Evolutionary conservation across 2,888 invertebrate species (phyloP).

Genomic region (Mimas tiliae): DNA sequence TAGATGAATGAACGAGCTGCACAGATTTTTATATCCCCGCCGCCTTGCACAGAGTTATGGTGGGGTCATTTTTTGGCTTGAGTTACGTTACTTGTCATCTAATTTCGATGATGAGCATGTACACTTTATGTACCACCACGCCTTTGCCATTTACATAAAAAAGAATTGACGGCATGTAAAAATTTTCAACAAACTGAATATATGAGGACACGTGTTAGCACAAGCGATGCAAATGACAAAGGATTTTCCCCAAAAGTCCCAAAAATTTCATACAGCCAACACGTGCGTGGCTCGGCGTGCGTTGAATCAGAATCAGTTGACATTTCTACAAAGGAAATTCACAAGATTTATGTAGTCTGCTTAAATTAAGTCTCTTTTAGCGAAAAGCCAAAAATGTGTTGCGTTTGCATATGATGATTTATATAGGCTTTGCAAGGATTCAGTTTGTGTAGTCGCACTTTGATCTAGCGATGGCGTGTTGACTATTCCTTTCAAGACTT

Average conservation of each 20-base stretch:
- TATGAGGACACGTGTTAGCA: conserved; percentile 20
- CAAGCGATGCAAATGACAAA: conserved; percentile 38
- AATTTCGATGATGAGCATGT: background rate
- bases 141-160: background rate
- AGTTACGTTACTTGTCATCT: too few relatives aligned
- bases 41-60: too few relatives aligned
- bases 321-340: conserved; percentile 22
- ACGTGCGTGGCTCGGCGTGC: conserved; percentile 41
- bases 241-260: conserved; percentile 47
- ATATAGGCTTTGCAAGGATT: conserved; percentile 27
- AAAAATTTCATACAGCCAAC: conserved; percentile 56
- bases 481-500: too few relatives aligned
- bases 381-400: conserved; percentile 18
- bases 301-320: conserved; percentile 27
- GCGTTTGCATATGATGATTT: conserved; percentile 35
- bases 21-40: too few relatives aligned
- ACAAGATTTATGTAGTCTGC: conserved; percentile 25
- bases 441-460: background rate
- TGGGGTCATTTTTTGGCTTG: too few relatives aligned
- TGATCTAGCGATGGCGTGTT: background rate
- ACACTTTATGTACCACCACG: background rate
- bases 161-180: conserved; percentile 4
- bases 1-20: too few relatives aligned
- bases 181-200: conserved; percentile 29
- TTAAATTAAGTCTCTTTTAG: conserved; percentile 23